Evolutionary conservation across 2,888 invertebrate genomes (phyloP).

Genomic region (Pseudanteris insignis): DNA sequence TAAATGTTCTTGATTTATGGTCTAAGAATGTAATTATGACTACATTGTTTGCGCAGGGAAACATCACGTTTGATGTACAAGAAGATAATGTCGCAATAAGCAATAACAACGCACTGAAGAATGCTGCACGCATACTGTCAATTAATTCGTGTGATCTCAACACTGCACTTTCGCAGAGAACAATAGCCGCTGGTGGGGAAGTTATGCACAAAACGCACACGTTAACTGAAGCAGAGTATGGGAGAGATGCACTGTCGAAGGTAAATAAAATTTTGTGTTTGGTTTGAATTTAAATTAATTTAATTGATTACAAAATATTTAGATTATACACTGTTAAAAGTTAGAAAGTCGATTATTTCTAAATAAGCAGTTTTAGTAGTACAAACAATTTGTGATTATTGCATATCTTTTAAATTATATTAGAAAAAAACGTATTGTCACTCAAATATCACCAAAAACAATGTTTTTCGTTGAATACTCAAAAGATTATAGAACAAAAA

Average conservation of each 20-base stretch:
- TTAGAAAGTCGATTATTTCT: no score
- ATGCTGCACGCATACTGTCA: conserved; percentile 71
- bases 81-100: conserved; percentile 72
- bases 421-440: no score
- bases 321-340: no score
- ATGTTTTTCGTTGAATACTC: no score
- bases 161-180: conserved; percentile 83
- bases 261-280: conserved; percentile 57
- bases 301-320: no score
- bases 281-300: no score
- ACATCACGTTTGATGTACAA: conserved; percentile 70
- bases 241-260: conserved; percentile 92
- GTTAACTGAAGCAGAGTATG: conserved; percentile 84
- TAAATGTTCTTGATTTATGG: background rate
- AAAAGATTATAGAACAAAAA: no score
- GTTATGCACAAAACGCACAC: conserved; percentile 92
- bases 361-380: no score
- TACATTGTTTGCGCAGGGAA: conserved; percentile 68
- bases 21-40: conserved; percentile 1
- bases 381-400: no score
- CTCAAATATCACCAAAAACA: no score
- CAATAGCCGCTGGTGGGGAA: conserved; percentile 93
- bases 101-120: conserved; percentile 72
- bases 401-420: no score
- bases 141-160: conserved; percentile 73